phyloP scores from a whole-genome alignment of 1,140 invertebrate genomes.

The Drosophila mayri region DNA sequence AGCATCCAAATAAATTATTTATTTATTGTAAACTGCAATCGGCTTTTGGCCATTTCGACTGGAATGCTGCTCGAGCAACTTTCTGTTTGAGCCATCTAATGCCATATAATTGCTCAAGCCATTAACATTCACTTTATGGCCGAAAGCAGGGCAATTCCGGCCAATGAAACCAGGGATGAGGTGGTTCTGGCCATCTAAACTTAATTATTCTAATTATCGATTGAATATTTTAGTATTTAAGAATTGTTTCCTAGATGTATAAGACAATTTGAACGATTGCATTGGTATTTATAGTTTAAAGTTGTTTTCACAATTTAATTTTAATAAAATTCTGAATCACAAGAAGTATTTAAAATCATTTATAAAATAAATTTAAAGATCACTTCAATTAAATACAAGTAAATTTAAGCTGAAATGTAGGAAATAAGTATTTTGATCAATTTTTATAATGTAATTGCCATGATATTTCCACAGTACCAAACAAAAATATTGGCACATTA shows the following conservation, averaged over 20 bases:
- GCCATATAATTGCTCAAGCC: conserved; percentile 56
- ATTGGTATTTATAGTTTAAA: not conserved
- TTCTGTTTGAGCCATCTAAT: conserved; percentile 30
- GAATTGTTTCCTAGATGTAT: not conserved
- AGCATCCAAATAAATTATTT: conserved; percentile 79
- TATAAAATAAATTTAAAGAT: too few species aligned
- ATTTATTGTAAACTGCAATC: conserved; percentile 72
- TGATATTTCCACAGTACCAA: not conserved
- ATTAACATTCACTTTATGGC: conserved; percentile 67
- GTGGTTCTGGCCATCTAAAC: not conserved
- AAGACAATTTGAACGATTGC: not conserved
- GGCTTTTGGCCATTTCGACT: conserved; percentile 25
- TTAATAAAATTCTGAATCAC: not conserved
- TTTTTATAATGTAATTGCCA: too few species aligned
- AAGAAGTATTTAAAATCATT: not conserved
- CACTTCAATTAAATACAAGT: too few species aligned
- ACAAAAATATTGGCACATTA: not conserved
- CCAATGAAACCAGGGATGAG: conserved; percentile 6
- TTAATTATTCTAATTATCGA: not conserved
- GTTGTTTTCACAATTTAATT: not conserved
- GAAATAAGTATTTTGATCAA: too few species aligned
- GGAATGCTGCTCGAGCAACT: conserved; percentile 50
- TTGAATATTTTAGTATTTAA: not conserved
- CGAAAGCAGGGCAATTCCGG: conserved; percentile 23
- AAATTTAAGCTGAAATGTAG: too few species aligned